Base-by-base conservation (phyloP, 2,888 invertebrate genomes). In the Ypsolopha scabrella region DNA sequence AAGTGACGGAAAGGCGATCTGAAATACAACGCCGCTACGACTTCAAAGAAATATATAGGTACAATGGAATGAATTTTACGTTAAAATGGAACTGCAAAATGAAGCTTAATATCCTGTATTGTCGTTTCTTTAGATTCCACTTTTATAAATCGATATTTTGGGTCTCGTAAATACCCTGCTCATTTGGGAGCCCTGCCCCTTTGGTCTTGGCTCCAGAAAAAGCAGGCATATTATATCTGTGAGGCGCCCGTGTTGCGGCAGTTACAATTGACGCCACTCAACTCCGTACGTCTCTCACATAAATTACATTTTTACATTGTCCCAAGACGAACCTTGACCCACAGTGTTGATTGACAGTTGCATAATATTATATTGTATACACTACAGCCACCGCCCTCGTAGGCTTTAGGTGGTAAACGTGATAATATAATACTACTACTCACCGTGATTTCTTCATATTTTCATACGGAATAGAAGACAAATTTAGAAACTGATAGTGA, bases 271-370 rank as follows among this genome's bases (percentile, higher is more conserved):
- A 80, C 77, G 81, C 79, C 79, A 80, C 66, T 56, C 86, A 85
- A 87, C 86, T 70, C 86, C 85, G 87, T 81, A 86, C 86, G 86
- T 80, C 72, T 83, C 76, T 74, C 77, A 86, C 87, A 87, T 71
- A 13, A 41, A 10, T 44, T 13, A 9, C 14, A 49, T 34, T 9
- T 51, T 51, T 44, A 51, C 38, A 37, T 44, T 11, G 6, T 24
- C 34, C 6, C 14, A 37, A 24, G 37, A 43, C 14, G 8, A 36
- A 37, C 51, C 51, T 51, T 51, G 51, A 51, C 51, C 46, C 39
- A 39, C 34, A 46, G 2, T 24, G 10, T 10, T 39, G 39, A 1
- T 10, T 39, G 39, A 39, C 10, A 6, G 39, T 39, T 39, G 39
- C 11, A 6, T 39, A 11, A 11, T 39, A 11, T 10, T 39, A 6